Base-by-base conservation (phyloP, 1,140 invertebrate genomes). In the Drosophila mauritiana region DNA sequence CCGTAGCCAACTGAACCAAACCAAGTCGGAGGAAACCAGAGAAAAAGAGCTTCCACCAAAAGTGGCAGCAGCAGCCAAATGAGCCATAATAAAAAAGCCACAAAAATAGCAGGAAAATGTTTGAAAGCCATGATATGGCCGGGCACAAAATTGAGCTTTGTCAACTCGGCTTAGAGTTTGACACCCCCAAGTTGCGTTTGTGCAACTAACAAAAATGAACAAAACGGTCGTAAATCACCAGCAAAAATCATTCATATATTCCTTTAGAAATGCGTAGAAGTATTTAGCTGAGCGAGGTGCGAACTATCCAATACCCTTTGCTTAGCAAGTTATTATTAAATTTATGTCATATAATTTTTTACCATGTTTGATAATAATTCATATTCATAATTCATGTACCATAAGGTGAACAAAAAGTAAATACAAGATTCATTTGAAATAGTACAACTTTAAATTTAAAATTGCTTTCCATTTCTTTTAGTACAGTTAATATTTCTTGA, bases 31-130 rank as follows among this genome's bases (percentile, higher is more conserved):
- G 36, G n/a, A 40, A 55, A 48, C 56, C 56, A 69, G 65, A 45
- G 42, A 22, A 64, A 85, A 74, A 51, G 72, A 79, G 61, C 61
- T 68, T 68, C 64, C 59, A 68, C 12, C 46, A 36, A 68, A 68
- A 68, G 39, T 43, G 46, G 46, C 64, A 48, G 11, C 17, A 58
- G 20, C 56, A 58, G 56, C 56, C 13, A 34, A 20, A 12, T 34
- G 31, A 58, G 25, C n/a, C 48, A 58, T 48, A 48, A 22, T 11
- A 58, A 69, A 57, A 22, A 48, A 54, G 34, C 52, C 67, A 67
- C 43, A 8, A 40, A 25, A 68, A 34, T 45, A 34, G 61, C 54
- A 51, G 75, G 59, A 40, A 52, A 65, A 69, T 64, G 40, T 49
- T 77, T 54, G 56, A 58, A 61, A 51, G 37, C 56, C 56, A 15